Conservation (phyloP, 2,113 vertebrate species). For the Caracal caracal region DNA sequence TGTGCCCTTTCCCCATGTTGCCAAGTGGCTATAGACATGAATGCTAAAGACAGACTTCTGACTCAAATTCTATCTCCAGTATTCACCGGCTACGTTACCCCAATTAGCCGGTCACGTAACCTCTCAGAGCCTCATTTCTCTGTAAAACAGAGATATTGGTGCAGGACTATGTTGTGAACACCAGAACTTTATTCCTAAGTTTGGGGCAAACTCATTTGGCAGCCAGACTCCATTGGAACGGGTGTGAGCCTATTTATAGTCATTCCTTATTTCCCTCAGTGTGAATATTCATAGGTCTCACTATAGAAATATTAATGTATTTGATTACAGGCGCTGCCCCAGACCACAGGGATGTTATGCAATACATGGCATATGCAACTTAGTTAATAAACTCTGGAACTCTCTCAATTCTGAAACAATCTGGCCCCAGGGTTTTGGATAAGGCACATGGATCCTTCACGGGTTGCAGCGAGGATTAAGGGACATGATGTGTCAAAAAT, state of each 20-base stretch:
- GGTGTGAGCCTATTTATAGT: background rate
- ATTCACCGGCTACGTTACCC: background rate
- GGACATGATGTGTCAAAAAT: background rate
- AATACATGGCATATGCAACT: background rate
- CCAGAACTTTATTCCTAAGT: background rate
- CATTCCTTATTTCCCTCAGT: background rate
- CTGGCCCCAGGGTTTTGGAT: background rate
- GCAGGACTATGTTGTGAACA: background rate
- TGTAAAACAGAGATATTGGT: background rate
- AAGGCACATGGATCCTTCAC: background rate
- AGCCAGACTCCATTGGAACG: background rate
- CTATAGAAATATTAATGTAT: background rate
- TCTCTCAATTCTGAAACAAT: background rate
- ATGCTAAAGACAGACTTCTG: background rate
- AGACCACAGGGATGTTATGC: background rate
- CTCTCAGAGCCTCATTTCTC: background rate
- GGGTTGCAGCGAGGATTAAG: background rate
- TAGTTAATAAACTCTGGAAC: background rate
- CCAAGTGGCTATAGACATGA: background rate
- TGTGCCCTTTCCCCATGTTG: background rate
- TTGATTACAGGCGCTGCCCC: background rate
- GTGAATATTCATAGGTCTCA: slow-evolving; percentile 29
- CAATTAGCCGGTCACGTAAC: background rate
- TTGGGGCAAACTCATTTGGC: background rate
- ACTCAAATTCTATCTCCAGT: background rate